These are phyloP conservation scores for Hetaerina americana DNA, from an alignment of 1,140 invertebrate genomes.

Conservation along the genomic window DNA sequence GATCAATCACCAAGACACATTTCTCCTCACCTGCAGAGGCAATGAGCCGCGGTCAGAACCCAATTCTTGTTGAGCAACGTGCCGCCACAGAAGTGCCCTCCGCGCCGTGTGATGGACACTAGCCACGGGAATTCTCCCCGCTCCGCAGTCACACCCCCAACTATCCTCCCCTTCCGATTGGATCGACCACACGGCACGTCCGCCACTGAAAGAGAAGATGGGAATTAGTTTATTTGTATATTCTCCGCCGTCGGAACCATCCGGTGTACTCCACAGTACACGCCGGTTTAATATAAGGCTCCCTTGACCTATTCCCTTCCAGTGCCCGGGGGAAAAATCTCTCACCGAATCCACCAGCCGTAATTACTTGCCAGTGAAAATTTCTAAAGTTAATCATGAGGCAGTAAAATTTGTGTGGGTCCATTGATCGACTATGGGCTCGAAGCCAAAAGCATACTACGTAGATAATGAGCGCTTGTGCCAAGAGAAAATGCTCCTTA, in stretches of 20 bases:
- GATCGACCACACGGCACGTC: slow-evolving; percentile 31
- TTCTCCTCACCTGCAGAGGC: slow-evolving; percentile 57
- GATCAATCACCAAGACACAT: neutral
- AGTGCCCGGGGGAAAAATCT: neutral
- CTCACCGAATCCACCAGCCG: neutral
- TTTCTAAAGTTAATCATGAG: neutral
- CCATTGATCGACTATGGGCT: no score
- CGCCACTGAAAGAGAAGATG: slow-evolving; percentile 26
- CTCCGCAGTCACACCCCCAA: slow-evolving; percentile 57
- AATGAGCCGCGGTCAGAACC: slow-evolving; percentile 79
- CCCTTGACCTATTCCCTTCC: neutral
- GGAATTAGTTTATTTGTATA: neutral
- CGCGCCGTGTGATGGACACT: slow-evolving; percentile 60
- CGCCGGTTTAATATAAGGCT: neutral
- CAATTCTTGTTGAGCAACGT: slow-evolving; percentile 58
- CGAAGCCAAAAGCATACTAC: no score
- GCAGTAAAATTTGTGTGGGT: no score
- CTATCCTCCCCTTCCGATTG: slow-evolving; percentile 32
- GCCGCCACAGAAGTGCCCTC: slow-evolving; percentile 74
- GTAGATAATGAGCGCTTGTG: no score
- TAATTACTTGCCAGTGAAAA: neutral
- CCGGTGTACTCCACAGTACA: neutral
- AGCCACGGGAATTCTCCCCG: slow-evolving; percentile 75
- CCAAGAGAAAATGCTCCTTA: no score
- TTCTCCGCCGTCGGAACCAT: no score